A percentile compares a stretch with the other conserved stretches of the same genome.
These are phyloP conservation scores for Caenorhabditis japonica DNA, from an alignment of 2,888 invertebrate genomes.

Conservation along the genomic window DNA sequence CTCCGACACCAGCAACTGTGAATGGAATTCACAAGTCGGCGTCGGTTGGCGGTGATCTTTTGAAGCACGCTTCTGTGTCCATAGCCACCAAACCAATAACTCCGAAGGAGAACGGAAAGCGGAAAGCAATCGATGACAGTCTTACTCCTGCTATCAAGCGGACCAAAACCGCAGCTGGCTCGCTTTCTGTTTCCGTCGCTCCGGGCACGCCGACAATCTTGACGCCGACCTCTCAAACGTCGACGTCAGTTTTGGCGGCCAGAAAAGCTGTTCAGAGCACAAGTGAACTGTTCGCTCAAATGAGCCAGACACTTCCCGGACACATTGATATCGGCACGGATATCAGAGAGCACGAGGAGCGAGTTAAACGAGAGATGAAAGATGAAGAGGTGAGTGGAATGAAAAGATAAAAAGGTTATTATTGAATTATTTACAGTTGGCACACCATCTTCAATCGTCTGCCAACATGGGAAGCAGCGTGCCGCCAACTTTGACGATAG, in stretches of 20 bases:
- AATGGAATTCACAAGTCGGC: conserved; percentile 64
- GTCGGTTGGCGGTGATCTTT: conserved; percentile 62
- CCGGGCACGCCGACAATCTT: conserved; percentile 20
- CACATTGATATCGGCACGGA: conserved; percentile 65
- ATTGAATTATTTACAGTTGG: conserved; percentile 44
- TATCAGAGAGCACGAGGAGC: conserved; percentile 61
- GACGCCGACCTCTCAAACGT: conserved; percentile 11
- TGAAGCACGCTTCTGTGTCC: conserved; percentile 41
- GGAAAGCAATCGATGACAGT: conserved; percentile 55
- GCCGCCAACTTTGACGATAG: conserved; percentile 19
- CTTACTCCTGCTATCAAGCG: conserved; percentile 52
- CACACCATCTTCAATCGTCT: conserved; percentile 41
- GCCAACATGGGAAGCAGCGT: conserved; percentile 15
- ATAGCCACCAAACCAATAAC: conserved; percentile 24
- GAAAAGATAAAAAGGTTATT: background rate
- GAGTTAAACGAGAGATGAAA: conserved; percentile 59
- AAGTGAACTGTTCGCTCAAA: conserved; percentile 68
- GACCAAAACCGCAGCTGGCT: conserved; percentile 61
- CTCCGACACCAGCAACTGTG: conserved; percentile 6
- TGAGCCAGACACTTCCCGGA: conserved; percentile 66
- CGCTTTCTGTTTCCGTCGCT: conserved; percentile 28
- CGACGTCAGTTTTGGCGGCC: conserved; percentile 56
- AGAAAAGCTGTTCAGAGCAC: conserved; percentile 59
- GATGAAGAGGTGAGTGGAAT: conserved; percentile 62
- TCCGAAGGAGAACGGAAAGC: conserved; percentile 59